These are phyloP conservation scores for Dreissena rostriformis DNA, from an alignment of 1,140 invertebrate genomes.

Conservation along the genomic window DNA sequence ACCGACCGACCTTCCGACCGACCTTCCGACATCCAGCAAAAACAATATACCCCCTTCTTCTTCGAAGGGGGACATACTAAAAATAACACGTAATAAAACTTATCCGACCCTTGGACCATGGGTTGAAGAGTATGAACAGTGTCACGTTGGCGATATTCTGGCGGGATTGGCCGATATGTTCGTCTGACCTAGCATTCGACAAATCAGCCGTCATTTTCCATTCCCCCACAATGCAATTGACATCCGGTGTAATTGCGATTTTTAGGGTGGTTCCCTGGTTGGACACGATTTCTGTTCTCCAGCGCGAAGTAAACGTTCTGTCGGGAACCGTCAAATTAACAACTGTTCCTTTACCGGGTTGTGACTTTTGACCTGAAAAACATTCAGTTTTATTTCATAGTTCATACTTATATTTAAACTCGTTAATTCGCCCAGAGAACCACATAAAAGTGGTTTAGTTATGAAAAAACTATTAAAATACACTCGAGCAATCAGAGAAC, in stretches of 20 bases:
- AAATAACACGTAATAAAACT: not conserved
- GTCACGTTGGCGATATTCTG: conserved; percentile 71
- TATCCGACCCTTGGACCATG: conserved; percentile 88
- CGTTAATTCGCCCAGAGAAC: not conserved
- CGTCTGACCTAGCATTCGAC: conserved; percentile 81
- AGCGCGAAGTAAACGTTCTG: not conserved
- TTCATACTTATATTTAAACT: not conserved
- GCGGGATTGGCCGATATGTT: too few relatives aligned
- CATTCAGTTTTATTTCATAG: not conserved
- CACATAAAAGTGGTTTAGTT: not conserved
- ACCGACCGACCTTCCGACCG: too few relatives aligned
- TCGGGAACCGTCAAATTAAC: conserved; percentile 1
- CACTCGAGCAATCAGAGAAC: not conserved
- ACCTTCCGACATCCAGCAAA: too few relatives aligned
- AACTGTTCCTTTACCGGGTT: conserved; percentile 14
- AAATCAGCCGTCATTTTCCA: conserved; percentile 94
- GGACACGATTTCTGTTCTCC: conserved; percentile 19
- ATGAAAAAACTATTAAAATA: not conserved
- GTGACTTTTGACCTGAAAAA: conserved; percentile 26
- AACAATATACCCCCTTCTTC: too few relatives aligned
- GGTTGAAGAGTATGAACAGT: conserved; percentile 92
- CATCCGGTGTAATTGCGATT: conserved; percentile 75
- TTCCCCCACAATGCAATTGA: conserved; percentile 90
- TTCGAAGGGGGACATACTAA: too few relatives aligned
- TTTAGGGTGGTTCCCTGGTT: conserved; percentile 5